These are phyloP conservation scores for Caenorhabditis imperialis DNA, from an alignment of 2,888 invertebrate genomes.

Conservation along the genomic window DNA sequence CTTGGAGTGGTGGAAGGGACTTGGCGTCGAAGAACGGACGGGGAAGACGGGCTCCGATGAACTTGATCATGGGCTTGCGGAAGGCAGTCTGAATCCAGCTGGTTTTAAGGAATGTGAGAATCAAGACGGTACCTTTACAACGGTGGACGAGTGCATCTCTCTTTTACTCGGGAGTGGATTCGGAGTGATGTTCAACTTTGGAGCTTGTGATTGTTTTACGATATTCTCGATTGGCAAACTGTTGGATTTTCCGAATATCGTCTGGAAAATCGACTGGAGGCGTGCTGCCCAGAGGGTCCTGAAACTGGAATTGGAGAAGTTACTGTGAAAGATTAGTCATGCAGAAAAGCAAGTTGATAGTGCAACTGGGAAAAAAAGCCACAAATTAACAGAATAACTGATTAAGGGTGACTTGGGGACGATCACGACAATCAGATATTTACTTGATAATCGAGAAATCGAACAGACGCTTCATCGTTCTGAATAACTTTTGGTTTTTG, in stretches of 20 bases:
- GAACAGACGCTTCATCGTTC: constrained; percentile 37
- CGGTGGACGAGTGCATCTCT: constrained; percentile 51
- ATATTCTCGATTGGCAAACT: constrained; percentile 14
- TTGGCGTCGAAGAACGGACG: constrained; percentile 68
- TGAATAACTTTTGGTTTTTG: background rate
- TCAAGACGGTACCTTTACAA: constrained; percentile 35
- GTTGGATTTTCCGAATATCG: constrained; percentile 26
- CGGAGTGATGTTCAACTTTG: background rate
- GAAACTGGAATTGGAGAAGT: too few species aligned
- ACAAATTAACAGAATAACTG: background rate
- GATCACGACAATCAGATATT: background rate
- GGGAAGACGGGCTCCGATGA: constrained; percentile 74
- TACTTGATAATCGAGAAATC: constrained; percentile 48
- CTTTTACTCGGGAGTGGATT: constrained; percentile 18
- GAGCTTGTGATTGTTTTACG: constrained; percentile 1
- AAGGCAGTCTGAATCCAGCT: constrained; percentile 50
- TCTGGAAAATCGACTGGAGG: constrained; percentile 39
- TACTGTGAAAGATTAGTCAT: constrained; percentile 13
- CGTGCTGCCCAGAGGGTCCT: constrained; percentile 49
- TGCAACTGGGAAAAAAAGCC: constrained; percentile 23
- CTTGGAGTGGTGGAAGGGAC: constrained; percentile 51
- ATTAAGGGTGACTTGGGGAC: too few species aligned
- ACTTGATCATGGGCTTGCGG: constrained; percentile 75
- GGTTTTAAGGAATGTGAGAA: too few species aligned
- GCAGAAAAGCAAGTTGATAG: constrained; percentile 27